phyloP scores from a whole-genome alignment of 2,113 vertebrate species.

The Pteruthius melanotis region DNA sequence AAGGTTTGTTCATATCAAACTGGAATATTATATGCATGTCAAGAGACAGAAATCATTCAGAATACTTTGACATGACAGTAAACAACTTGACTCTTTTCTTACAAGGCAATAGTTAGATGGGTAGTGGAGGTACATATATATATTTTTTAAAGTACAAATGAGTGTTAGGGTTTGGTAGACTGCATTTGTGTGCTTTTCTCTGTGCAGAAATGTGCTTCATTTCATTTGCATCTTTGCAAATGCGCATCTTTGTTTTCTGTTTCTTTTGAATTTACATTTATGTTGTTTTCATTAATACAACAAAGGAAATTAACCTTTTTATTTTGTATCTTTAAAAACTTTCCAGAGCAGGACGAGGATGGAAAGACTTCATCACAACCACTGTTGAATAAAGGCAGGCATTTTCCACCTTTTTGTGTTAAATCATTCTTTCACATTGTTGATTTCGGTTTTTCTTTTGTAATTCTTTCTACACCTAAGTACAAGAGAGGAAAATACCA shows the following conservation, averaged over 20 bases:
- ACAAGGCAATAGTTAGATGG: background rate
- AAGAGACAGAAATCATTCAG: background rate
- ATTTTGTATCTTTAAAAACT: constrained; percentile 78
- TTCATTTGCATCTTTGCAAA: background rate
- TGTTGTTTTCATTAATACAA: constrained; percentile 57
- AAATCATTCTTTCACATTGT: constrained; percentile 59
- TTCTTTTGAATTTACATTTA: background rate
- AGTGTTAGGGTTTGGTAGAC: background rate
- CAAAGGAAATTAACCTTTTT: constrained; percentile 77
- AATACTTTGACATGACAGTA: background rate
- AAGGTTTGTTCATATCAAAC: background rate
- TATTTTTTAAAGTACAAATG: background rate
- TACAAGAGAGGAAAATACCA: background rate
- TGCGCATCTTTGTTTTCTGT: constrained; percentile 21
- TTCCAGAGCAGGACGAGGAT: constrained; percentile 94
- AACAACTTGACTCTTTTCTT: background rate
- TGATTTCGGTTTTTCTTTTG: constrained; percentile 48
- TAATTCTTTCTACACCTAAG: background rate
- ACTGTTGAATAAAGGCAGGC: constrained; percentile 99
- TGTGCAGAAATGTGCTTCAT: constrained; percentile 30
- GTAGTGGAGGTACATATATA: background rate
- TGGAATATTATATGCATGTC: background rate
- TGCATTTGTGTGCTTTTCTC: constrained; percentile 31
- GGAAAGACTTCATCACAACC: constrained; percentile 91
- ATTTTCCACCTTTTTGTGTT: constrained; percentile 81